phyloP scores from a whole-genome alignment of 2,797 vertebrate species.

The Pampus argenteus region DNA sequence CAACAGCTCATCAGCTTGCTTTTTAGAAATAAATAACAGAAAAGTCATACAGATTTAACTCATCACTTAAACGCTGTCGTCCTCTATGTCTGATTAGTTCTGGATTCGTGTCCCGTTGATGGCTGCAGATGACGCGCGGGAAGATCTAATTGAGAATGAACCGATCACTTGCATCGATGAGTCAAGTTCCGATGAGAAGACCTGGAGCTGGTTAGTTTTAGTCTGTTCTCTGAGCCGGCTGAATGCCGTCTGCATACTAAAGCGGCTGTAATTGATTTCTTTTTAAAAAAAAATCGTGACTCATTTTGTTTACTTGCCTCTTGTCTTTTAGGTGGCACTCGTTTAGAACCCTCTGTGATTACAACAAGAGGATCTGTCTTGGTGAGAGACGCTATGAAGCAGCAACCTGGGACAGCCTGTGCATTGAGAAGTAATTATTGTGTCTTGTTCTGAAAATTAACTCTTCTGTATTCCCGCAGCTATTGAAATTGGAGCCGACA shows the following conservation, averaged over 20 bases:
- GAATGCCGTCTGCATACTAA: constrained; percentile 35
- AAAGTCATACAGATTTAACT: neutral
- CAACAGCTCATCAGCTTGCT: too few relatives aligned
- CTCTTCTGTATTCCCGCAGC: constrained; percentile 78
- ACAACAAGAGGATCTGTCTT: constrained; percentile 93
- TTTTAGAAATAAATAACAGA: neutral
- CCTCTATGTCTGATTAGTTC: constrained; percentile 82
- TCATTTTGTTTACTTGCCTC: constrained; percentile 35
- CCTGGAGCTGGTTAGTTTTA: constrained; percentile 90
- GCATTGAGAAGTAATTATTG: constrained; percentile 28
- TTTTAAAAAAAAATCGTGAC: constrained; percentile 11
- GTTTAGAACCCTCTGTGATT: constrained; percentile 94
- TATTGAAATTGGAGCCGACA: constrained; percentile 92
- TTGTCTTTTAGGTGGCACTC: constrained; percentile 90
- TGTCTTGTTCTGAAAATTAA: constrained; percentile 27
- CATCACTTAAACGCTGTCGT: constrained; percentile 1
- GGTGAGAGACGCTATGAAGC: constrained; percentile 79
- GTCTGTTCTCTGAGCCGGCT: neutral
- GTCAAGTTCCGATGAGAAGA: constrained; percentile 88
- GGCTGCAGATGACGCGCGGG: constrained; percentile 87
- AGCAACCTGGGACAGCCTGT: neutral
- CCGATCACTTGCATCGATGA: constrained; percentile 76
- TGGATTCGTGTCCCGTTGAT: constrained; percentile 93
- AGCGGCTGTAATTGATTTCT: constrained; percentile 51
- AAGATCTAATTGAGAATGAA: constrained; percentile 91